Percentiles rank a stretch among this genome's conserved stretches.
These are phyloP conservation scores for Tetrapedia diversipes DNA, from an alignment of 2,888 invertebrate species.

Conservation along the genomic window DNA sequence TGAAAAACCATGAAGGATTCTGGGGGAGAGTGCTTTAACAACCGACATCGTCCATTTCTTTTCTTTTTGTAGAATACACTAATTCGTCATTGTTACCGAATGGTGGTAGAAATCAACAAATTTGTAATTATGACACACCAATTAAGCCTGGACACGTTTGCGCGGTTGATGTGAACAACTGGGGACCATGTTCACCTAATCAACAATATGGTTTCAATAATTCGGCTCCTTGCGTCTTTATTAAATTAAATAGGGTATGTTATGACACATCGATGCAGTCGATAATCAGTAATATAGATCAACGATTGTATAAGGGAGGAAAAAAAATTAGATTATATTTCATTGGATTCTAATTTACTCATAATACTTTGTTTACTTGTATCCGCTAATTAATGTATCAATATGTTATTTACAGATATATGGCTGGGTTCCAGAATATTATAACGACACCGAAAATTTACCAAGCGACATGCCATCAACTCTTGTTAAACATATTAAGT, in stretches of 20 bases:
- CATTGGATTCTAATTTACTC: too few species aligned
- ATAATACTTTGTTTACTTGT: neutral
- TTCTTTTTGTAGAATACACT: slow-evolving; percentile 81
- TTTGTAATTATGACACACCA: slow-evolving; percentile 84
- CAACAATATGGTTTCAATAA: slow-evolving; percentile 88
- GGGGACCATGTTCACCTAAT: slow-evolving; percentile 84
- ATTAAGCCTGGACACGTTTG: slow-evolving; percentile 84
- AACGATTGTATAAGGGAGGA: neutral
- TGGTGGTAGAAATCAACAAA: slow-evolving; percentile 84
- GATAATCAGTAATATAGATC: neutral
- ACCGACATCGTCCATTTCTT: neutral
- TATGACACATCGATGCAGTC: neutral
- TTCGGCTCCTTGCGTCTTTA: slow-evolving; percentile 91
- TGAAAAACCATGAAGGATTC: too few species aligned
- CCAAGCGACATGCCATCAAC: slow-evolving; percentile 86
- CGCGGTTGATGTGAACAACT: slow-evolving; percentile 82
- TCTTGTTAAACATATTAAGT: slow-evolving; percentile 84
- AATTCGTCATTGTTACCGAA: slow-evolving; percentile 79
- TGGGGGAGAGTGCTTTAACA: too few species aligned
- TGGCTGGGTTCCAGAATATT: slow-evolving; percentile 89
- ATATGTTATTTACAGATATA: slow-evolving; percentile 85
- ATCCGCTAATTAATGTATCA: neutral
- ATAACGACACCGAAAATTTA: slow-evolving; percentile 84
- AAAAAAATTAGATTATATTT: too few species aligned
- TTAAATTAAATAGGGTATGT: slow-evolving; percentile 91